Evolutionary conservation across 1,140 invertebrate genomes (phyloP), one percentile per base, ranked within the genome.

Genomic region (Ctenoplectra terminalis): DNA sequence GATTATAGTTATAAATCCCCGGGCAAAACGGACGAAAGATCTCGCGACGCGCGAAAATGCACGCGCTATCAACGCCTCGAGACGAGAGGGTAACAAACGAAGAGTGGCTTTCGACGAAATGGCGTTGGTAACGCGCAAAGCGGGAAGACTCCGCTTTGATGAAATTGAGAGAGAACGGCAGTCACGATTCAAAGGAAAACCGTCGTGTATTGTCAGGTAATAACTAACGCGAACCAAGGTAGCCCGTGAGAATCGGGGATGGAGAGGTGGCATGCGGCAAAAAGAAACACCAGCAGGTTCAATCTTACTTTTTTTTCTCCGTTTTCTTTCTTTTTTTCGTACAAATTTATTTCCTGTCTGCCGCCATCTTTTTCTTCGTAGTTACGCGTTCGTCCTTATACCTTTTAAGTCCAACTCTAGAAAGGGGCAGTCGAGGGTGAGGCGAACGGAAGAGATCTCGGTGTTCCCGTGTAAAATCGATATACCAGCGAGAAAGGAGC

Each of bases 291-390:
- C 67, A 72, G 17, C 67, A 61, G 23, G 29, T 7, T 29, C 40
- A 8, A 9, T 37, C 34, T 72, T n/a, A n/a, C 17, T 6, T 29
- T 37, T 43, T 4, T 43, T 13, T 23, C 20, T 48, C 26, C 31
- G 6, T 20, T 52, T 15, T 20, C 15, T 54, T 11, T 56, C 26
- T 20, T 71, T 84, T 56, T 85, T 63, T 60, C 60, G 8, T 73
- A 17, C 52, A 81, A 48, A 52, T 37, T 48, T 48, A 60, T 82
- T 82, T 82, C 83, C 83, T 85, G 80, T 77, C 83, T 50, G n/a
- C 61, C 52, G 77, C 56, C 54, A 46, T 74, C 34, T 60, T 61
- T 54, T 34, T 43, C 34, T 26, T 29, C 37, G 29, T 37, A 26
- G 60, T 74, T 80, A 56, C 3, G 23, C 13, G 56, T 43, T 46